These are phyloP conservation scores for Zootermopsis nevadensis DNA, from an alignment of 2,888 invertebrate species.

Conservation along the genomic window DNA sequence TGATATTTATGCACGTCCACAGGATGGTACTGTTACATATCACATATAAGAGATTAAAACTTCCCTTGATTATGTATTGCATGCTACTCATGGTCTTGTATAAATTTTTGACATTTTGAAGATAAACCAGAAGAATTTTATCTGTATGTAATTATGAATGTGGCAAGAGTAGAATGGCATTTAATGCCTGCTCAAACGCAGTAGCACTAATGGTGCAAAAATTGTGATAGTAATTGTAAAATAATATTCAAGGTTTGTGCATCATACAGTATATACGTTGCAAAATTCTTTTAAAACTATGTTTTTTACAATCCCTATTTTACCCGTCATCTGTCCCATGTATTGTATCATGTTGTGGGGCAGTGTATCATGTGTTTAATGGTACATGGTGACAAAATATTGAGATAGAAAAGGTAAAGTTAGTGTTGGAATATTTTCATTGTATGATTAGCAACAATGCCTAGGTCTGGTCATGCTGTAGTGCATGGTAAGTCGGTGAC, in stretches of 20 bases:
- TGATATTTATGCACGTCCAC: no score
- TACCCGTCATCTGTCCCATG: not conserved
- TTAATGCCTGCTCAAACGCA: slow-evolving; percentile 8
- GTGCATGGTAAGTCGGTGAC: no score
- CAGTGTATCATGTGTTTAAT: no score
- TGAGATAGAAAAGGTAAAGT: no score
- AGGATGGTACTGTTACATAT: no score
- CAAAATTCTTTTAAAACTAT: not conserved
- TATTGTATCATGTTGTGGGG: no score
- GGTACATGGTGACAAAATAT: no score
- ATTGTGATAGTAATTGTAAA: slow-evolving; percentile 13
- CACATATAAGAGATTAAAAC: not conserved
- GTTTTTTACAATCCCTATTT: not conserved
- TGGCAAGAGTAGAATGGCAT: not conserved
- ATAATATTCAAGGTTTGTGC: not conserved
- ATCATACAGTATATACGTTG: not conserved
- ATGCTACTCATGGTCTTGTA: not conserved
- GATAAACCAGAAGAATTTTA: not conserved
- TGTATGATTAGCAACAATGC: no score
- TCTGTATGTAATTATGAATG: not conserved
- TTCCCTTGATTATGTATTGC: not conserved
- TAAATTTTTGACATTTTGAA: slow-evolving; percentile 1
- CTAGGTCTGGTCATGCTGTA: no score
- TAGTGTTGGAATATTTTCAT: no score
- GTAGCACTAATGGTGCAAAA: slow-evolving; percentile 27